Conservation (phyloP, 2,888 invertebrate species). For the Cataglyphis albicans region DNA sequence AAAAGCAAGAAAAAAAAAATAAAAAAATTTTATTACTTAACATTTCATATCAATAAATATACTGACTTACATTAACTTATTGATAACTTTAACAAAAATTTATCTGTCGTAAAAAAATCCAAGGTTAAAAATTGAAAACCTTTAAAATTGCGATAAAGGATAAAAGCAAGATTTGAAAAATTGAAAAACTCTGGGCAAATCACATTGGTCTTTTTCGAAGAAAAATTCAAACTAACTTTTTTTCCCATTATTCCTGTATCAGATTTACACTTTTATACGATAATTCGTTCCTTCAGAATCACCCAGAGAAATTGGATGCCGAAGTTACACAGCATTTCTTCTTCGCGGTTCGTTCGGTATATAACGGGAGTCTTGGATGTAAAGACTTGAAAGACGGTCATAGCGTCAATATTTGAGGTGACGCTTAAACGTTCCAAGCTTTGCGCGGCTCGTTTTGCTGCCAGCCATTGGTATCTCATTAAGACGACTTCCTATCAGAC, state of each 20-base stretch:
- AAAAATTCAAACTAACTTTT: background rate
- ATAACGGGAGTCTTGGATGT: background rate
- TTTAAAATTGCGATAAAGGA: background rate
- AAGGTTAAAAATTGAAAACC: background rate
- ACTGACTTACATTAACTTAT: background rate
- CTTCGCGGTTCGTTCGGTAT: background rate
- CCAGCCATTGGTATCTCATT: slow-evolving; percentile 35
- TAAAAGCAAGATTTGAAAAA: background rate
- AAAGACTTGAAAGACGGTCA: slow-evolving; percentile 20
- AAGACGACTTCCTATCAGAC: background rate
- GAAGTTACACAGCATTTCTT: background rate
- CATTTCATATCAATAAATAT: background rate
- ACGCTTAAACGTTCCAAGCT: slow-evolving; percentile 31
- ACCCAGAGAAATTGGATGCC: background rate
- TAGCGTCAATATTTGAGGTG: slow-evolving; percentile 50
- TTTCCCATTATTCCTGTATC: background rate
- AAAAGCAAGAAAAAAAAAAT: background rate
- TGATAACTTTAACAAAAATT: background rate
- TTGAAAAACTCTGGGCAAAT: background rate
- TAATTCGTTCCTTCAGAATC: background rate
- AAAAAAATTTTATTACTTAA: background rate
- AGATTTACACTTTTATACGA: background rate
- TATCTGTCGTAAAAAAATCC: background rate
- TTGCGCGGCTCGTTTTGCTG: slow-evolving; percentile 14
- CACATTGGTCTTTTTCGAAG: background rate